A percentile compares a stretch with the other conserved stretches of the same genome.
Conservation (phyloP, 2,113 vertebrate genomes). For the Syngnathus typhle region DNA sequence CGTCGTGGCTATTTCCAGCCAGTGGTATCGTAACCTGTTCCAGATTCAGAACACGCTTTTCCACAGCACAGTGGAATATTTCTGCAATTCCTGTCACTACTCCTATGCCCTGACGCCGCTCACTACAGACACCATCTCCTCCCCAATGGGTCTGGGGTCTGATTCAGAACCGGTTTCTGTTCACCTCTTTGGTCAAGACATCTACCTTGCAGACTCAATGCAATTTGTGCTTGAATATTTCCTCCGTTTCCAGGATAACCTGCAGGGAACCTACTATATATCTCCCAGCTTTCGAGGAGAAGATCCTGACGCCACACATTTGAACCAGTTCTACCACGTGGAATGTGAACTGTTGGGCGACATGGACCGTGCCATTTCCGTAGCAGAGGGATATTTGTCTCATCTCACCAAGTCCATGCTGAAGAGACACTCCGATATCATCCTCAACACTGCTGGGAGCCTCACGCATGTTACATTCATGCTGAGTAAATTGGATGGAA, state of each 20-base stretch:
- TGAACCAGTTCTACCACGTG: conserved; percentile 77
- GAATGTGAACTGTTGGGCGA: conserved; percentile 73
- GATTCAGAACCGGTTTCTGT: conserved; percentile 74
- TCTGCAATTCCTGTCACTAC: conserved; percentile 63
- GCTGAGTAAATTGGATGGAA: conserved; percentile 53
- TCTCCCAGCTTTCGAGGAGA: conserved; percentile 76
- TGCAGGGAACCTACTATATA: conserved; percentile 70
- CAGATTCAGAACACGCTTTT: conserved; percentile 75
- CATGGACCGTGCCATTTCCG: conserved; percentile 68
- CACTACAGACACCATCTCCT: conserved; percentile 76
- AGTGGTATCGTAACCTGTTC: conserved; percentile 73
- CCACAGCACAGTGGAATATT: conserved; percentile 75
- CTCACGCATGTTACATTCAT: conserved; percentile 59
- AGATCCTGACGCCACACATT: conserved; percentile 72
- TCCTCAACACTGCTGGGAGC: conserved; percentile 62
- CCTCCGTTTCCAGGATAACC: conserved; percentile 71
- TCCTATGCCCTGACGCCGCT: conserved; percentile 72
- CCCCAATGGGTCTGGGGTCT: conserved; percentile 75
- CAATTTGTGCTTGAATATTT: conserved; percentile 77
- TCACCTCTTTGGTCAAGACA: conserved; percentile 66
- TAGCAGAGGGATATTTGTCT: conserved; percentile 67
- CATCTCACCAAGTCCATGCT: conserved; percentile 67
- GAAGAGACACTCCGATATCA: conserved; percentile 64
- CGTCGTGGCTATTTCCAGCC: conserved; percentile 62
- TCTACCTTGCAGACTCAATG: conserved; percentile 77